Base-by-base conservation (phyloP, 2,797 vertebrate genomes). In the Setipinna tenuifilis region DNA sequence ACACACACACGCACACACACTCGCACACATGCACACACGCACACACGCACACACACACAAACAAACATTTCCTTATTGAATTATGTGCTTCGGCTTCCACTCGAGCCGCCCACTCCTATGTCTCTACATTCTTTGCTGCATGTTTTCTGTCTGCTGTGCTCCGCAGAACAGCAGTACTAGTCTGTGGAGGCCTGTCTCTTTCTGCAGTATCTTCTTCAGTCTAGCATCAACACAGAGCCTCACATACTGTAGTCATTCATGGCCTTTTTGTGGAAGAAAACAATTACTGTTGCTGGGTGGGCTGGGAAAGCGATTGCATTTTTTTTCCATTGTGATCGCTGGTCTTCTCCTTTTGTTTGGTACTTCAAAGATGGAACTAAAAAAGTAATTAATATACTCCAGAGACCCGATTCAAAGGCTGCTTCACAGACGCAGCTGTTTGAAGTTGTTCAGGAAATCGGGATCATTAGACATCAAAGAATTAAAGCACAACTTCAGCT, bases 391-490 rank as follows among this genome's bases (percentile, higher is more conserved):
- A 89, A 87, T 87, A 83, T 75, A 86, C 81, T 44, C 83, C 44
- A 12, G 65, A 84, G 84, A 85, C 78, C 48, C 57, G 85, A 85
- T 85, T 87, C 75, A 75, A 82, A 81, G 85, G 83, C 80, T 82
- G 80, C 86, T 82, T 54, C 25, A 88, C 71, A 86, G 86, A 80
- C 86, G 83, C 85, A 21, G 78, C 19, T 78, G 59, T 88, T 89
- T 90, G 84, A 91, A 89, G 85, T 87, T 83, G 82, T 87, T 89
- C 86, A 90, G 86, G 85, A 88, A 84, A 68, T 89, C 44, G 61
- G 85, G 86, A 89, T 89, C 81, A 85, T 90, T 87, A 90, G 86
- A 90, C 87, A 88, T 88, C 85, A 88, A 86, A 84, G 85, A 88
- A 82, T 35, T 19, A 54, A 78, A 78, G 12, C 68, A 14, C 31